Base-by-base conservation (phyloP, 1,140 invertebrate genomes). In the Zelostemma sp. region DNA sequence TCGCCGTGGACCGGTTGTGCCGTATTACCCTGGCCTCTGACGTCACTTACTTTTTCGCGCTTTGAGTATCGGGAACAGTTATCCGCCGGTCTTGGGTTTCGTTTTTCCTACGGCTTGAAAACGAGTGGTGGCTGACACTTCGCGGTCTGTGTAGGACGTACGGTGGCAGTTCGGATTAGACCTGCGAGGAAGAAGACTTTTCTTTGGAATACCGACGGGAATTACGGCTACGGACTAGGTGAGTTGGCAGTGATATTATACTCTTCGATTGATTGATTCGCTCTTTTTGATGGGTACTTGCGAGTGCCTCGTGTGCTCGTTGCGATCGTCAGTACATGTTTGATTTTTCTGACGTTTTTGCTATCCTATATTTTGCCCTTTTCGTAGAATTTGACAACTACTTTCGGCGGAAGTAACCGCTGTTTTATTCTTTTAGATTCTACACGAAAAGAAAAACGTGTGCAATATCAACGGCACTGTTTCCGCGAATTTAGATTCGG, bases 171-270 rank as follows among this genome's bases (percentile, higher is more conserved):
- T 25, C 21, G 48, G 28, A 50, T 50, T 50, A 35, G 15, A 6
- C 15, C 18, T 35, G n/a, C n/a, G 48, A 50, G 28, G 28, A 50
- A 31, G 3, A 25, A 33, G 14, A 15, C 31, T 16, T 14, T 35
- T 33, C 33, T 15, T 33, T 50, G 48, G 48, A 50, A 31, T 50
- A 50, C 15, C 28, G 25, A 17, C 21, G 28, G 40, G 46, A 19
- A 35, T 33, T 14, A 56, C 60, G 60, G 53, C 60, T 41, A 28
- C 60, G 56, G 53, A 56, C 60, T 63, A 47, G 60, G 60, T 55
- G 60, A 56, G 60, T 63, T 38, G 4, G 35, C 11, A 11, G 35
- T 38, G 35, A 38, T 5, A 38, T 14, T 11, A 31, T 5, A 31
- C 28, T 31, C 11, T 31, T 31, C 28, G 28, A 31, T 31, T 6